Evolutionary conservation across 2,113 vertebrate genomes (phyloP).

Genomic region (Eidolon helvum): DNA sequence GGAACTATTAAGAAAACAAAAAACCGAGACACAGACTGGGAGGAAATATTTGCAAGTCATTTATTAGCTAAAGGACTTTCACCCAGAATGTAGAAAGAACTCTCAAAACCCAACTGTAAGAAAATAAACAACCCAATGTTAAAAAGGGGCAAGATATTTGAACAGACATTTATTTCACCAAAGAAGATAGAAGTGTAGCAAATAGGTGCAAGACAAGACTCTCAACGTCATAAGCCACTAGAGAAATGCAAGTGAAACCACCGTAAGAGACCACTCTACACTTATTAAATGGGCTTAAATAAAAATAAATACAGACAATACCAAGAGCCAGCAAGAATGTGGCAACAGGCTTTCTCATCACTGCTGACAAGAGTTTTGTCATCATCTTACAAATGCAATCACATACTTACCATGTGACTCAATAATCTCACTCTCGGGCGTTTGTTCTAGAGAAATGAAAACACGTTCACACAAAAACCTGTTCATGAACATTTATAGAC

Average conservation of each 20-base stretch:
- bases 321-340: not conserved
- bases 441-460: not conserved
- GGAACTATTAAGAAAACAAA: not conserved
- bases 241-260: not conserved
- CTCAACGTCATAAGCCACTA: not conserved
- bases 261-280: not conserved
- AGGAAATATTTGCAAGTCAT: not conserved
- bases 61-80: not conserved
- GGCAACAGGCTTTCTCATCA: not conserved
- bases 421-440: not conserved
- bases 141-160: not conserved
- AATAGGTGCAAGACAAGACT: not conserved
- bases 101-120: not conserved
- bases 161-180: not conserved
- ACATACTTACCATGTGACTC: not conserved
- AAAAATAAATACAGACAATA: not conserved
- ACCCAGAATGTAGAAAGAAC: not conserved
- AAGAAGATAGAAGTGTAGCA: not conserved
- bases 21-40: not conserved
- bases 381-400: not conserved
- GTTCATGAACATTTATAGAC: not conserved
- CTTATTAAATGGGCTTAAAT: not conserved
- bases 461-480: not conserved
- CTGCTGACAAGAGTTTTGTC: not conserved
- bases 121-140: constrained; percentile 9